Evolutionary conservation across 2,888 invertebrate species (phyloP).

Genomic region (Lasioglossum malachurum): DNA sequence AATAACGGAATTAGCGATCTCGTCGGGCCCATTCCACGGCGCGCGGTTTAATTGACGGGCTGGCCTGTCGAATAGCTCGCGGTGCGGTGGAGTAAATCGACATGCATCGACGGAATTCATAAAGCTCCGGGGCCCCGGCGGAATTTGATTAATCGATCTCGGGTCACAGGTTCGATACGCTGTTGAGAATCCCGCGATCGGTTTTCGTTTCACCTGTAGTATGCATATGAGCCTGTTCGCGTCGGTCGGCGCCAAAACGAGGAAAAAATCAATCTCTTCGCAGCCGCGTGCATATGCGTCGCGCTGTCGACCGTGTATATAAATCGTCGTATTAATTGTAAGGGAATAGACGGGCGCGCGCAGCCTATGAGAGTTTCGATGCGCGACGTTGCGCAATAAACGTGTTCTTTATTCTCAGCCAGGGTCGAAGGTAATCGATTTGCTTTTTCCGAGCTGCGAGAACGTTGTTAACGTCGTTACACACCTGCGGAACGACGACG

Average conservation of each 20-base stretch:
- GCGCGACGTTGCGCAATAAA: constrained; percentile 56
- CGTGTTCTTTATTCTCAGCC: constrained; percentile 49
- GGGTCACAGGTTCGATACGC: constrained; percentile 68
- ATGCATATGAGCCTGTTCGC: constrained; percentile 55
- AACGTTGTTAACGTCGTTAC: constrained; percentile 51
- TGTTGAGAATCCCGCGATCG: constrained; percentile 63
- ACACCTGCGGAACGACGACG: constrained; percentile 48
- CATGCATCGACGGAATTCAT: constrained; percentile 58
- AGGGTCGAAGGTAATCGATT: constrained; percentile 63
- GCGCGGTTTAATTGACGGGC: constrained; percentile 59
- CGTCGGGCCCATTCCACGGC: constrained; percentile 24
- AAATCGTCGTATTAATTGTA: constrained; percentile 66
- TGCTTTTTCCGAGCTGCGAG: constrained; percentile 35
- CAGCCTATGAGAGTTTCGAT: constrained; percentile 44
- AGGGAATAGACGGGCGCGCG: constrained; percentile 44
- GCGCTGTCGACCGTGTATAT: constrained; percentile 57
- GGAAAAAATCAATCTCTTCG: constrained; percentile 62
- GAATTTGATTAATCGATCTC: constrained; percentile 68
- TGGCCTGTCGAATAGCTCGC: constrained; percentile 38
- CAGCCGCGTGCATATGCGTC: constrained; percentile 43
- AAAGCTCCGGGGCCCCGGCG: constrained; percentile 36
- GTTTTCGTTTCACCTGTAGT: constrained; percentile 53
- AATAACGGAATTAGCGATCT: constrained; percentile 47
- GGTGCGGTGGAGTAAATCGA: constrained; percentile 35
- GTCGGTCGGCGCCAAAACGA: constrained; percentile 24